phyloP scores from a whole-genome alignment of 2,113 vertebrate species.

The Circaetus cinerascens region DNA sequence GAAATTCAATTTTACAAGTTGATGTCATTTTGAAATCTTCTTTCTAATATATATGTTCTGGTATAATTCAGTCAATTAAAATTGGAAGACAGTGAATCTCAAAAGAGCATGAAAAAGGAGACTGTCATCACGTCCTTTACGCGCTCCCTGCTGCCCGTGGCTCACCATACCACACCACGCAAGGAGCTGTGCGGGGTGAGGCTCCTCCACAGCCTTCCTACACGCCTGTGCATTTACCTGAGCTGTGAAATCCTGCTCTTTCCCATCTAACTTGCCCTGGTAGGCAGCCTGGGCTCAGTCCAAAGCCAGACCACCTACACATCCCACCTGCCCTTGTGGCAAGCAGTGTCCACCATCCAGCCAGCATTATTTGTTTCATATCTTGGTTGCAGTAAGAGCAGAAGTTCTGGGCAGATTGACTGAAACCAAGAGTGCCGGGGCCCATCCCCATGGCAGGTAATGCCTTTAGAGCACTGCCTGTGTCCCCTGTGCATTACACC shows the following conservation, averaged over 20 bases:
- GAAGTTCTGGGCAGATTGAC: accelerated
- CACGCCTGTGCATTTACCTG: accelerated
- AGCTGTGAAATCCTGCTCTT: neutral
- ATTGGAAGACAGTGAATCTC: neutral
- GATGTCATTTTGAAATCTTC: neutral
- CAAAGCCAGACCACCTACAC: neutral
- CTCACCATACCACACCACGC: neutral
- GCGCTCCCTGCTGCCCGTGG: too few relatives aligned
- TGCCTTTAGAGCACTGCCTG: accelerated
- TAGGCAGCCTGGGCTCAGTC: neutral
- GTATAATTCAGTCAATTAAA: neutral
- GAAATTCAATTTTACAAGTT: neutral
- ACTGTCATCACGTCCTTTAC: too few relatives aligned
- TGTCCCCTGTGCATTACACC: neutral
- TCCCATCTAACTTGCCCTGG: neutral
- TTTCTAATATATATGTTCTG: neutral
- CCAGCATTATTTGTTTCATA: neutral
- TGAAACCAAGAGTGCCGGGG: neutral
- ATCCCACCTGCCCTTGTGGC: neutral
- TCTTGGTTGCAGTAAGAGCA: neutral
- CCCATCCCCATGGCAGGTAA: neutral
- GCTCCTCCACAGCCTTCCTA: neutral
- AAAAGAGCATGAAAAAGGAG: neutral
- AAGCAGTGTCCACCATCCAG: neutral
- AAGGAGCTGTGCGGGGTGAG: accelerated